Base-by-base conservation (phyloP, 2,888 invertebrate genomes). In the Scaptomyza reducta region DNA sequence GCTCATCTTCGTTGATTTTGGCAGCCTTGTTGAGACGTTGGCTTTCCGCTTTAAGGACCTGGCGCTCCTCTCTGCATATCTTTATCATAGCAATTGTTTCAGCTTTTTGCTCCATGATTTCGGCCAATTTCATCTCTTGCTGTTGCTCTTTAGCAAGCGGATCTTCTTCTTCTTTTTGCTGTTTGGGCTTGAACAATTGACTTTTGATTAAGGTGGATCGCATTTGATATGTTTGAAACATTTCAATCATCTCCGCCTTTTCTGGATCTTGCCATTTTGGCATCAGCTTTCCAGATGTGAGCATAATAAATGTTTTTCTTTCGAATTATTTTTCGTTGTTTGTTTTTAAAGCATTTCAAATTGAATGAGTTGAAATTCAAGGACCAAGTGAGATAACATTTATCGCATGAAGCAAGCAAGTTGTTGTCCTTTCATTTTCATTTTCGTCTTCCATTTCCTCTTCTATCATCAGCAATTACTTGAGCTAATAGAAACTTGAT, bases 401-500 rank as follows among this genome's bases (percentile, higher is more conserved):
- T 33, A 0, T 33, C 6, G 29, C 29, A 1, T 27, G 27, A 27
- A 27, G 27, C 6, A 29, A 29, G 3, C 29, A 9, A 29, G 10
- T 29, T 29, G 27, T 27, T 6, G 27, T 6, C 2, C 27, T 4
- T 27, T 6, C 27, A 27, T 27, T 6, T 27, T 27, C 27, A 4
- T 5, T 31, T 9, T 11, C 11, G 3, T 16, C 40, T 29, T 27
- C 18, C 18, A 18, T 11, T 14, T 31, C 22, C 9, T 22, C 31
- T 22, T 2, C 22, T 22, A 2, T 22, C 18, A 7, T n/a, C n/a
- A 35, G 29, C 38, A 53, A 46, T 64, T 54, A 54, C 42, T 62
- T 61, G 51, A 29, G 35, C 54, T 58, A 58, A 58, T 64, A 41
- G 45, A 47, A 63, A 29, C 62, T 40, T 63, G 18, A 47, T 56